These are phyloP conservation scores for Drosophila dunni DNA, from an alignment of 1,140 invertebrate genomes.

Conservation along the genomic window DNA sequence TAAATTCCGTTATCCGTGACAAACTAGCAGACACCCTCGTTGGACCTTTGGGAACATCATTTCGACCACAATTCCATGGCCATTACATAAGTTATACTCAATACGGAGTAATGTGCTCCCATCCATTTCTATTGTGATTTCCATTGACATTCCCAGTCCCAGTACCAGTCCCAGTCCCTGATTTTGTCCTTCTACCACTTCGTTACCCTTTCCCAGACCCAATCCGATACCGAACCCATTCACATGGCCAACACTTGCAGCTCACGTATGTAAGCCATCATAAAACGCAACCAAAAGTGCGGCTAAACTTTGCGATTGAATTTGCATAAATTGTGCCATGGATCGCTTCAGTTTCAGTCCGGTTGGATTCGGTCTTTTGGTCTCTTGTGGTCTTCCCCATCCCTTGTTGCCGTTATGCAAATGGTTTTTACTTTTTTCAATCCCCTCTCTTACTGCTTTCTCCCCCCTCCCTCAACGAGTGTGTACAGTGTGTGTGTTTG, in stretches of 20 bases:
- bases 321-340: conserved; percentile 80
- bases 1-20: conserved; percentile 38
- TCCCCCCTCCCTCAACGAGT: neutral
- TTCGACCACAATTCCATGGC: conserved; percentile 42
- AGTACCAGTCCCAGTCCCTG: neutral
- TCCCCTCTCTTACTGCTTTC: too few relatives aligned
- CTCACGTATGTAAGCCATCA: conserved; percentile 48
- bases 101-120: conserved; percentile 10
- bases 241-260: conserved; percentile 43
- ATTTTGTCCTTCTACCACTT: neutral
- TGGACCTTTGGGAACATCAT: conserved; percentile 14
- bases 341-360: conserved; percentile 37
- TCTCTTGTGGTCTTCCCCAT: conserved; percentile 21
- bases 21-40: conserved; percentile 1
- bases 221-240: conserved; percentile 9
- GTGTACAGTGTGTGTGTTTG: conserved; percentile 25
- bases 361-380: conserved; percentile 45
- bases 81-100: conserved; percentile 43
- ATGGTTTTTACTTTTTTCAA: conserved; percentile 30
- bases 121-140: conserved; percentile 26
- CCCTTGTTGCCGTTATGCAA: conserved; percentile 71
- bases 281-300: conserved; percentile 71
- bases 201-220: too few relatives aligned
- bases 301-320: conserved; percentile 82
- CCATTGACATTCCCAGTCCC: conserved; percentile 2